phyloP scores from a whole-genome alignment of 1,140 invertebrate genomes.

The Eriocheir sinensis region DNA sequence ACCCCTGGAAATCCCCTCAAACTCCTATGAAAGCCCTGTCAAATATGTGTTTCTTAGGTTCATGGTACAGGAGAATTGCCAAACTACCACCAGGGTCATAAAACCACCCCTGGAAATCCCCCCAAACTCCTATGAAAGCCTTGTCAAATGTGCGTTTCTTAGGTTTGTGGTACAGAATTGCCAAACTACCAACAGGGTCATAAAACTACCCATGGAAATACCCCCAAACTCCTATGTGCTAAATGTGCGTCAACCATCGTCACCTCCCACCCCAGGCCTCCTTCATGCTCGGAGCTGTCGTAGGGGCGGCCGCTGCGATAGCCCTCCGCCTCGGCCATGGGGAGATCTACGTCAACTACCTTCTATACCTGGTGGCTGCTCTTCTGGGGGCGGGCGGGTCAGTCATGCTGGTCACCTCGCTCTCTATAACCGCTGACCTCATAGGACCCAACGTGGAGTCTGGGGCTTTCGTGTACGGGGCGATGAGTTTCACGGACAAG shows the following conservation, averaged over 20 bases:
- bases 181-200: too few relatives aligned
- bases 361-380: slow-evolving; percentile 88
- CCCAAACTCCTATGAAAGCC: too few relatives aligned
- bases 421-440: slow-evolving; percentile 94
- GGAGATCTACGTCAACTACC: slow-evolving; percentile 84
- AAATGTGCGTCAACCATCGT: not conserved
- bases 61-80: too few relatives aligned
- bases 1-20: too few relatives aligned
- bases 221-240: not conserved
- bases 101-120: too few relatives aligned
- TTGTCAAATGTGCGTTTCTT: too few relatives aligned
- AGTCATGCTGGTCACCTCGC: slow-evolving; percentile 93
- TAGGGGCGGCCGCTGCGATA: slow-evolving; percentile 64
- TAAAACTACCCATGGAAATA: not conserved
- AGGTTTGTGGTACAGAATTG: too few relatives aligned
- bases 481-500: slow-evolving; percentile 98
- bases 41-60: too few relatives aligned
- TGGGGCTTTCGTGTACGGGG: slow-evolving; percentile 96
- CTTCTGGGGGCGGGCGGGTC: slow-evolving; percentile 92
- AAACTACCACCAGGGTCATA: too few relatives aligned
- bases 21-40: too few relatives aligned
- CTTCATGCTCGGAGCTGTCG: slow-evolving; percentile 66
- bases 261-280: slow-evolving; percentile 59
- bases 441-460: slow-evolving; percentile 91
- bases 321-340: slow-evolving; percentile 81